Evolutionary conservation across 23 tunicate genomes (phyloP).

Genomic region (Halocynthia roretzi): DNA sequence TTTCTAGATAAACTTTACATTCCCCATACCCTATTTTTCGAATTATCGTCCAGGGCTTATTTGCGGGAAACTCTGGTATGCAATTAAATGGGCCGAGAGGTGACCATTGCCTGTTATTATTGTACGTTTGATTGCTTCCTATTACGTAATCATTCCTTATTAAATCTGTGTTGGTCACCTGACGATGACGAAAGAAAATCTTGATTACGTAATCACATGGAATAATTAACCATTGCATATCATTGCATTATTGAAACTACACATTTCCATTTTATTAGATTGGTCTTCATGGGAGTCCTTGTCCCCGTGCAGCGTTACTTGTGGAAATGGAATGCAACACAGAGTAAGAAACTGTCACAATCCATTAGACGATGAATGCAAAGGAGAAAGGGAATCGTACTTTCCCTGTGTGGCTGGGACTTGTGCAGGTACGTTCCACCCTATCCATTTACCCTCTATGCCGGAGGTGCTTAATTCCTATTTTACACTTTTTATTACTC

Average conservation of each 20-base stretch:
- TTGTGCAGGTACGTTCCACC: not conserved
- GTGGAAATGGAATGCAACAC: not conserved
- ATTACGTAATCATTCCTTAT: constrained; percentile 3
- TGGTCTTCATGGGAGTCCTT: not conserved
- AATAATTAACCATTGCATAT: not conserved
- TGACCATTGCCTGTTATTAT: no score
- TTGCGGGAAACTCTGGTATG: no score
- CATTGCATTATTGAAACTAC: not conserved
- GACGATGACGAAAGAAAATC: not conserved
- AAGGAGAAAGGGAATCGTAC: not conserved
- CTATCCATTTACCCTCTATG: no score
- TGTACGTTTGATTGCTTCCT: not conserved
- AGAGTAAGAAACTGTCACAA: not conserved
- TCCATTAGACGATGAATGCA: constrained; percentile 1
- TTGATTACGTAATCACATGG: not conserved
- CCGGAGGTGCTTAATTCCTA: no score
- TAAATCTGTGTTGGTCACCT: not conserved
- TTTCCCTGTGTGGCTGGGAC: not conserved
- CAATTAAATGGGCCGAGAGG: no score
- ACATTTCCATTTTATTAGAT: not conserved
- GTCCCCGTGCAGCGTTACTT: not conserved
- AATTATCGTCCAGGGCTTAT: no score
- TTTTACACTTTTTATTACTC: no score
- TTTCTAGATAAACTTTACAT: no score
- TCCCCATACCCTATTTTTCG: no score